A percentile compares a stretch with the other conserved stretches of the same genome.
phyloP scores from a whole-genome alignment of 2,888 invertebrate genomes.

The Halocaridina rubra region DNA sequence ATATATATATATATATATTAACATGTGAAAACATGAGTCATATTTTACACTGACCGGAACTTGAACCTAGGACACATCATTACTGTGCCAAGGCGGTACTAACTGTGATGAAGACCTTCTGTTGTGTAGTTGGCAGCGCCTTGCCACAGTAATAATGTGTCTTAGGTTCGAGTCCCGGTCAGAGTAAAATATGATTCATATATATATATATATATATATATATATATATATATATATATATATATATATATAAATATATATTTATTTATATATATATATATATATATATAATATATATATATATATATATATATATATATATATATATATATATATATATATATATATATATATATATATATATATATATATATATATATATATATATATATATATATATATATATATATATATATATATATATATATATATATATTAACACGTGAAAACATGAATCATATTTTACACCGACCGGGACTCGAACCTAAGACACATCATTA shows the following conservation, averaged over 20 bases:
- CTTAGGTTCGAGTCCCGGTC: too few relatives aligned
- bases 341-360: conserved; percentile 4
- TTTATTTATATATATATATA: neutral
- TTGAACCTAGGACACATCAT: too few relatives aligned
- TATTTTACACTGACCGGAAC: too few relatives aligned
- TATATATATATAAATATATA: neutral
- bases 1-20: too few relatives aligned
- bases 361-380: conserved; percentile 24
- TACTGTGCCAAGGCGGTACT: too few relatives aligned
- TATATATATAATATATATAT: neutral
- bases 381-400: conserved; percentile 13
- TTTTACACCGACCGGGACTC: too few relatives aligned
- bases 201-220: neutral
- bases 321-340: neutral
- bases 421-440: neutral
- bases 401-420: neutral
- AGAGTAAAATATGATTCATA: too few relatives aligned
- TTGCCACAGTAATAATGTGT: too few relatives aligned
- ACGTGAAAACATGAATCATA: neutral
- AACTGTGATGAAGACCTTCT: too few relatives aligned
- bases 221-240: neutral
- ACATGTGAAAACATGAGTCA: too few relatives aligned
- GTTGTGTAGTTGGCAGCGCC: too few relatives aligned
- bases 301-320: neutral
- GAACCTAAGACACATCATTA: too few relatives aligned